Conservation (phyloP, 1,140 invertebrate species). For the Atta texana region DNA sequence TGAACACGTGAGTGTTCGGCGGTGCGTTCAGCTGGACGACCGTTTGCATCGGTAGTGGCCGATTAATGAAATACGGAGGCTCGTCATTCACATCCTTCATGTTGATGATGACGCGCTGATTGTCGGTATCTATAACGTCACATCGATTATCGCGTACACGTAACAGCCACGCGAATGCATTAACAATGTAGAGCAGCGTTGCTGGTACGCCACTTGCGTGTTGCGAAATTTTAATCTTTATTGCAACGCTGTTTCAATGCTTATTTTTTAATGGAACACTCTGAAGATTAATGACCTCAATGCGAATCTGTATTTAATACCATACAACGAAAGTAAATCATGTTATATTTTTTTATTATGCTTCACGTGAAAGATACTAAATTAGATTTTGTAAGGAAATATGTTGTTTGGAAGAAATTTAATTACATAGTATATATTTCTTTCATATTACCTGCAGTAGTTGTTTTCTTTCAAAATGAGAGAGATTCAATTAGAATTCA, state of each 20-base stretch:
- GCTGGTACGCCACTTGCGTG: conserved; percentile 7
- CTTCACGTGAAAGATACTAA: background rate
- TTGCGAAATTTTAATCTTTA: conserved; percentile 27
- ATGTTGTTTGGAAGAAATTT: conserved; percentile 2
- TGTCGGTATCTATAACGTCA: conserved; percentile 93
- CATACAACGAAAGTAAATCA: background rate
- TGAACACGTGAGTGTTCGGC: conserved; percentile 98
- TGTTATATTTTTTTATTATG: background rate
- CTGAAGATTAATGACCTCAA: background rate
- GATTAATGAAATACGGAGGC: conserved; percentile 97
- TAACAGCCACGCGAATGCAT: background rate
- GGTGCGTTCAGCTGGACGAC: conserved; percentile 97
- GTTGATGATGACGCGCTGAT: conserved; percentile 97
- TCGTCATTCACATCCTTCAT: conserved; percentile 98
- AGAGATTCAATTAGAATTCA: conserved; percentile 27
- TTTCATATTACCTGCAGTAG: background rate
- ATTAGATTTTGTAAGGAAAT: conserved; percentile 4
- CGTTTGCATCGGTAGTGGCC: conserved; percentile 97
- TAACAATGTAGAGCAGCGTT: conserved; percentile 7
- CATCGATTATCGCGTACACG: conserved; percentile 54
- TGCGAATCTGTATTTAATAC: background rate
- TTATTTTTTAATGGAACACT: background rate
- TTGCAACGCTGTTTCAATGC: background rate
- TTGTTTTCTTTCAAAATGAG: conserved; percentile 13
- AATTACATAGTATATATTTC: background rate